A percentile compares a stretch with the other conserved stretches of the same genome.
Conservation (phyloP, 1,140 invertebrate genomes). For the Eulimnadia texana region DNA sequence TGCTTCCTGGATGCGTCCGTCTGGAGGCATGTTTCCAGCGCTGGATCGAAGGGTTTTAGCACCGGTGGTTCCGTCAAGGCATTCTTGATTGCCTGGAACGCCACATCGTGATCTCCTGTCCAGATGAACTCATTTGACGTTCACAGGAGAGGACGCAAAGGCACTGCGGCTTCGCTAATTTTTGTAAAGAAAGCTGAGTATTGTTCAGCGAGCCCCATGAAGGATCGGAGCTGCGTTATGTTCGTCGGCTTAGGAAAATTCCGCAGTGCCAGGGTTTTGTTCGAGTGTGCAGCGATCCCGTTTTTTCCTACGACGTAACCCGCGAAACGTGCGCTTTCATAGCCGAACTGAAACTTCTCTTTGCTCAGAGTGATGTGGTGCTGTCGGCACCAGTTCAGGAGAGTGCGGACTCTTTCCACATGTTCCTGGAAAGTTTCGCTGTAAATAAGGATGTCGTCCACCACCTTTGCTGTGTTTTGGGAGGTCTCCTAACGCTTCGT, state of each 20-base stretch:
- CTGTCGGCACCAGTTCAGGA: slow-evolving; percentile 14
- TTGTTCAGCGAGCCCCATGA: slow-evolving; percentile 17
- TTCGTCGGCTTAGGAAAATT: slow-evolving; percentile 16
- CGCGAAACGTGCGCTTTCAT: slow-evolving; percentile 22
- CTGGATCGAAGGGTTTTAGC: slow-evolving; percentile 15
- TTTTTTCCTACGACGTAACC: slow-evolving; percentile 18
- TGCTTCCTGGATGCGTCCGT: slow-evolving; percentile 16
- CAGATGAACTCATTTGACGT: slow-evolving; percentile 11
- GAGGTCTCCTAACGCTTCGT: slow-evolving; percentile 16
- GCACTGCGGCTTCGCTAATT: slow-evolving; percentile 12
- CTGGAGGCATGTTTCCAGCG: slow-evolving; percentile 9
- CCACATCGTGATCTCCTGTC: slow-evolving; percentile 16
- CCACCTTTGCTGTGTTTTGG: slow-evolving; percentile 18
- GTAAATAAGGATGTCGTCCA: slow-evolving; percentile 19
- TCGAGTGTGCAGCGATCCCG: slow-evolving; percentile 15
- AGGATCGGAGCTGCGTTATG: slow-evolving; percentile 18
- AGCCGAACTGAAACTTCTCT: slow-evolving; percentile 21
- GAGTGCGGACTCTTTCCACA: slow-evolving; percentile 16
- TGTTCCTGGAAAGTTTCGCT: slow-evolving; percentile 14
- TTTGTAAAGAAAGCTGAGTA: slow-evolving; percentile 15
- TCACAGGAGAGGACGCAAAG: slow-evolving; percentile 17
- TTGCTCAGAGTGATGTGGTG: slow-evolving; percentile 22
- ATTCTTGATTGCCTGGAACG: slow-evolving; percentile 16
- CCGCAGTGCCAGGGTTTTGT: slow-evolving; percentile 12
- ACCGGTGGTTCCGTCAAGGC: slow-evolving; percentile 15